Percentiles rank a stretch among this genome's conserved stretches.
phyloP scores from a whole-genome alignment of 1,140 invertebrate species.

The Cotesia vestalis region DNA sequence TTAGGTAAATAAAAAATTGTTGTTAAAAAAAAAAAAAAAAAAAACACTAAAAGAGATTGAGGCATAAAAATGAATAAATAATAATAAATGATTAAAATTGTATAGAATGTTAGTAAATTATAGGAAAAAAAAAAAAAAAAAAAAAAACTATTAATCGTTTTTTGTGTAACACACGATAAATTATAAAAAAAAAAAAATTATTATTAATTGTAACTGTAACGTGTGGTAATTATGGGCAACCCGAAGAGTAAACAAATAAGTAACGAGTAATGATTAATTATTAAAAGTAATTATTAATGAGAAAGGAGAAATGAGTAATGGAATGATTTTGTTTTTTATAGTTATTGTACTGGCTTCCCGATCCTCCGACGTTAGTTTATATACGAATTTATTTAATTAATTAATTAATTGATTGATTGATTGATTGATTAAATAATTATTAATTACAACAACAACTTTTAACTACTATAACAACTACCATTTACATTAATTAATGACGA shows the following conservation, averaged over 20 bases:
- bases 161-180: slow-evolving; percentile 48
- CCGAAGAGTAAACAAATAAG: slow-evolving; percentile 41
- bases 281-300: slow-evolving; percentile 16
- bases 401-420: too few species aligned
- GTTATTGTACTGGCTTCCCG: slow-evolving; percentile 63
- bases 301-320: slow-evolving; percentile 38
- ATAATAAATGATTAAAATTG: slow-evolving; percentile 46
- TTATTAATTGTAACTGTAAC: slow-evolving; percentile 37
- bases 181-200: slow-evolving; percentile 9
- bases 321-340: slow-evolving; percentile 59
- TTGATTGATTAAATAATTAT: slow-evolving; percentile 34
- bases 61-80: slow-evolving; percentile 31
- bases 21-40: slow-evolving; percentile 3
- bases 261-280: neutral
- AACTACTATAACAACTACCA: slow-evolving; percentile 36
- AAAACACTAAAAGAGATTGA: neutral
- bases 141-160: slow-evolving; percentile 57
- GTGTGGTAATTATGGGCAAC: slow-evolving; percentile 62
- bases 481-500: slow-evolving; percentile 61
- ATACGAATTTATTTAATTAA: slow-evolving; percentile 43
- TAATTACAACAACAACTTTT: slow-evolving; percentile 27
- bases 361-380: slow-evolving; percentile 62
- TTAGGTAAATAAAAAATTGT: slow-evolving; percentile 9
- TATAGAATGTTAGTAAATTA: slow-evolving; percentile 64
- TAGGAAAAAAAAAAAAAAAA: slow-evolving; percentile 50